Evolutionary conservation across 2,888 invertebrate species (phyloP).

Genomic region (Drosophila algonquin): DNA sequence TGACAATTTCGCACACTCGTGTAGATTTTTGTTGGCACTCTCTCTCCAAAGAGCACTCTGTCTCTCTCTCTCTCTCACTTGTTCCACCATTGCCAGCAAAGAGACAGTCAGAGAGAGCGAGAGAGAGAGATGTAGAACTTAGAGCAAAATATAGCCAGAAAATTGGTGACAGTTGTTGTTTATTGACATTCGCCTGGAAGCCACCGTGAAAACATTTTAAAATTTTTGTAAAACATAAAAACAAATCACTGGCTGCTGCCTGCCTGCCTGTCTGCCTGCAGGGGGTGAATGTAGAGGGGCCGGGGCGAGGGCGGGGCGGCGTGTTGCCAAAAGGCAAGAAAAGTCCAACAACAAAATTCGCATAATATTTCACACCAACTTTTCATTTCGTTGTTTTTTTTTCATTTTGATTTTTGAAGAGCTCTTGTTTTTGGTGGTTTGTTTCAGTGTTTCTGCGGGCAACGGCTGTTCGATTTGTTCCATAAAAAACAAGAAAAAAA

Average conservation of each 20-base stretch:
- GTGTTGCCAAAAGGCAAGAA: no score
- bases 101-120: slow-evolving; percentile 1
- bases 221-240: slow-evolving; percentile 81
- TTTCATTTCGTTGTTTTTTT: slow-evolving; percentile 36
- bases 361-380: slow-evolving; percentile 80
- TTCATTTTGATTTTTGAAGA: slow-evolving; percentile 1
- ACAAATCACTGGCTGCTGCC: slow-evolving; percentile 47
- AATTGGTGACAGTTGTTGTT: slow-evolving; percentile 82
- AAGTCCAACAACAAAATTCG: slow-evolving; percentile 58
- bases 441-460: slow-evolving; percentile 46
- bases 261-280: no score
- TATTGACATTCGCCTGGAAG: slow-evolving; percentile 79
- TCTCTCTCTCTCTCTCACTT: not conserved
- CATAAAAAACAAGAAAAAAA: not conserved
- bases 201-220: slow-evolving; percentile 83
- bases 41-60: not conserved
- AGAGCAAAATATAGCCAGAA: slow-evolving; percentile 9
- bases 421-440: slow-evolving; percentile 53
- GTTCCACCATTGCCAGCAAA: slow-evolving; percentile 17
- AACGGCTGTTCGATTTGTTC: slow-evolving; percentile 38
- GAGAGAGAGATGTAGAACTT: no score
- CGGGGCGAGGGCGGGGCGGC: not conserved
- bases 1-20: slow-evolving; percentile 81
- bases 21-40: slow-evolving; percentile 49
- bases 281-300: no score